phyloP scores from a whole-genome alignment of 2,888 invertebrate species.

The Pollenia labialis region DNA sequence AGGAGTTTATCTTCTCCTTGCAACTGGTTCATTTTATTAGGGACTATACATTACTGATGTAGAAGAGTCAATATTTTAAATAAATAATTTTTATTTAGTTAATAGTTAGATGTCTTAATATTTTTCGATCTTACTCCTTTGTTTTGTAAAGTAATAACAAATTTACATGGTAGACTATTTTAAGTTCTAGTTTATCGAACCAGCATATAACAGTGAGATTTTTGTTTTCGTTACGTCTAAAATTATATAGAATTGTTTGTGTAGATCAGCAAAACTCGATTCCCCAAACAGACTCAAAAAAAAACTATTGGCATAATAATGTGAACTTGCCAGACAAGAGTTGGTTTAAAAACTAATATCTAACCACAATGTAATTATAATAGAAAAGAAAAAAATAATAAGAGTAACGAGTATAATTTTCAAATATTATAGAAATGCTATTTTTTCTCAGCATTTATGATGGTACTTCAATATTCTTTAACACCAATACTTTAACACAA shows the following conservation, averaged over 20 bases:
- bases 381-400: slow-evolving; percentile 3
- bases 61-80: no score
- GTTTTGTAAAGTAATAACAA: not conserved
- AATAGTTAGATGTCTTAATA: no score
- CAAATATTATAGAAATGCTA: slow-evolving; percentile 7
- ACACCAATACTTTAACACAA: not conserved
- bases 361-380: slow-evolving; percentile 43
- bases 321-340: slow-evolving; percentile 3
- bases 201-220: slow-evolving; percentile 34
- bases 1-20: no score
- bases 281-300: not conserved
- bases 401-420: slow-evolving; percentile 48
- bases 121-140: no score
- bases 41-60: no score
- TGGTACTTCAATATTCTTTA: not conserved
- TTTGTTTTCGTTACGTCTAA: not conserved
- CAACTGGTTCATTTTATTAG: no score
- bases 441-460: slow-evolving; percentile 5
- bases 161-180: not conserved
- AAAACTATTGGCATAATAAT: not conserved
- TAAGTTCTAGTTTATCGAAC: not conserved
- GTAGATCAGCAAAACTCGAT: slow-evolving; percentile 34
- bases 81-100: no score
- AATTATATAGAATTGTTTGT: not conserved
- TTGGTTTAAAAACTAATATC: not conserved